These are phyloP conservation scores for Lasioglossum morio DNA, from an alignment of 2,888 invertebrate species.

Conservation along the genomic window DNA sequence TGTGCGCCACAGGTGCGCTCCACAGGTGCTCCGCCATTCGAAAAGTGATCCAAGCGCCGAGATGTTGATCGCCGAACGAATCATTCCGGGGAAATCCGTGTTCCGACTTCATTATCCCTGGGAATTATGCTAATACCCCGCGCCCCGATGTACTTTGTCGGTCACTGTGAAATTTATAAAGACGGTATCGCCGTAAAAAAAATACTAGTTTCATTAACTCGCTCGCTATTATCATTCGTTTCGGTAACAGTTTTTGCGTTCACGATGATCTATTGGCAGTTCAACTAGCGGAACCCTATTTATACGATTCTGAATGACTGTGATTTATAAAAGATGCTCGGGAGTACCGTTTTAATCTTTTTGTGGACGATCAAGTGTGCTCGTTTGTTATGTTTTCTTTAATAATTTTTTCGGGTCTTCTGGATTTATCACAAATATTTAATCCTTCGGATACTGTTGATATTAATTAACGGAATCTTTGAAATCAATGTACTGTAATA, in stretches of 20 bases:
- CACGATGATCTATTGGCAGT: not conserved
- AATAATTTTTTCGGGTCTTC: not conserved
- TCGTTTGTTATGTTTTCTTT: not conserved
- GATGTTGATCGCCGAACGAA: conserved; percentile 53
- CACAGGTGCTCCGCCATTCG: conserved; percentile 59
- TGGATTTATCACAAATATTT: not conserved
- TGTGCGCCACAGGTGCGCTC: conserved; percentile 61
- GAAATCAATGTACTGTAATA: not conserved
- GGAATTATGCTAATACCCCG: not conserved
- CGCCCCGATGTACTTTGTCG: not conserved
- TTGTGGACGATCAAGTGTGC: not conserved
- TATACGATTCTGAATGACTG: not conserved
- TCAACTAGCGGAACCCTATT: not conserved
- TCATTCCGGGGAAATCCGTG: conserved; percentile 51
- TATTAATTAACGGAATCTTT: not conserved
- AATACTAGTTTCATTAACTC: conserved; percentile 2
- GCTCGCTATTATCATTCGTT: not conserved
- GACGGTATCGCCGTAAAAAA: not conserved
- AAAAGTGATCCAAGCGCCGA: conserved; percentile 52
- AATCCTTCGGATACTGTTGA: not conserved
- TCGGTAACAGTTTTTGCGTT: not conserved
- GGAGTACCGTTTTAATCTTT: not conserved
- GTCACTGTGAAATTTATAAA: conserved; percentile 4
- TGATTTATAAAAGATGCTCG: not conserved
- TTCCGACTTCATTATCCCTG: conserved; percentile 41